phyloP scores from a whole-genome alignment of 2,797 vertebrate species.

The Poecilia velifera region DNA sequence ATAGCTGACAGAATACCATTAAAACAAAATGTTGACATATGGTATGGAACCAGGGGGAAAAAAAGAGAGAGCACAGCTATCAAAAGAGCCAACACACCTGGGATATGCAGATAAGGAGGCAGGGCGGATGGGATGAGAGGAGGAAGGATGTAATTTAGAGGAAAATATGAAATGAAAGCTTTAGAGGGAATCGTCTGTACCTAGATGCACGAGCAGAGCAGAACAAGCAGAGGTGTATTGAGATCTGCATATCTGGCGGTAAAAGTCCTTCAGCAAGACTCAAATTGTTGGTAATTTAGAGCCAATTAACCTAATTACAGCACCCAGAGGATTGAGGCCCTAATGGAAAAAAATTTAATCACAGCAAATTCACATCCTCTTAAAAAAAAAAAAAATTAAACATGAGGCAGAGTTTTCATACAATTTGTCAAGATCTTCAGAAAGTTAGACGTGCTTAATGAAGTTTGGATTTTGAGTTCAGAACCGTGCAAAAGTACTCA shows the following conservation, averaged over 20 bases:
- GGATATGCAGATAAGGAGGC: slow-evolving; percentile 46
- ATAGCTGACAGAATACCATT: slow-evolving; percentile 13
- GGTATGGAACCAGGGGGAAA: background rate
- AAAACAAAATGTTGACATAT: slow-evolving; percentile 24
- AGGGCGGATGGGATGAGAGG: slow-evolving; percentile 8
- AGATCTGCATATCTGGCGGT: slow-evolving; percentile 11
- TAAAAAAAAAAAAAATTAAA: background rate
- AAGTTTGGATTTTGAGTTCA: background rate
- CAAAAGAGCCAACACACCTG: slow-evolving; percentile 39
- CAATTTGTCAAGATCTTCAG: background rate
- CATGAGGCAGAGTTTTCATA: background rate
- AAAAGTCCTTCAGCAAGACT: background rate
- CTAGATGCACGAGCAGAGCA: background rate
- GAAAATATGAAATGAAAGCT: slow-evolving; percentile 41
- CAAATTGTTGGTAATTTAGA: slow-evolving; percentile 5
- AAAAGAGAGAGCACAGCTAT: slow-evolving; percentile 10
- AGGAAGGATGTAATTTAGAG: slow-evolving; percentile 24
- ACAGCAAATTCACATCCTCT: background rate
- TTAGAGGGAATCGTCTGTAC: slow-evolving; percentile 8
- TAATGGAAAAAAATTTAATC: background rate
- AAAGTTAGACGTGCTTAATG: background rate
- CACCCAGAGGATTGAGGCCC: background rate
- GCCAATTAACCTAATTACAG: slow-evolving; percentile 11
- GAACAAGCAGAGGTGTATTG: background rate
- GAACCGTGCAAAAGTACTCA: background rate